Evolutionary conservation across 64 coral and sea anemone genomes (phyloP).

Genomic region (Stylophora pistillata): DNA sequence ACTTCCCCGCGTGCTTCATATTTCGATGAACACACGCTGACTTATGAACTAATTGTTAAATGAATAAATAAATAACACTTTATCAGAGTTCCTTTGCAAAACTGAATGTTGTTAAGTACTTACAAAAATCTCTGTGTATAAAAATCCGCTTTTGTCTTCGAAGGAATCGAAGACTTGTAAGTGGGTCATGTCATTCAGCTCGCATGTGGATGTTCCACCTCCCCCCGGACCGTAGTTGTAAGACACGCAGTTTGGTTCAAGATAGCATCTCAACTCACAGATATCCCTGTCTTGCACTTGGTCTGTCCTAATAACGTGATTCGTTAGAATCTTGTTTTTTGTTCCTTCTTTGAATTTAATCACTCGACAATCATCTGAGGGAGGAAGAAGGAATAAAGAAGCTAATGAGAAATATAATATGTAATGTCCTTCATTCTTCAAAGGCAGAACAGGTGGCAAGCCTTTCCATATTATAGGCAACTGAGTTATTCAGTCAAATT

Average conservation of each 20-base stretch:
- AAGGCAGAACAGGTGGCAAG: no score
- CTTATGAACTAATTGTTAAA: no score
- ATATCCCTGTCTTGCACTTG: not conserved
- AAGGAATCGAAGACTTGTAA: not conserved
- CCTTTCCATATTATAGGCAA: no score
- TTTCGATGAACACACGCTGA: no score
- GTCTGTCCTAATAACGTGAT: not conserved
- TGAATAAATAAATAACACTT: no score
- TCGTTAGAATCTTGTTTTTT: not conserved
- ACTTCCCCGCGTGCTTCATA: no score
- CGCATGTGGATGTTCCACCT: not conserved
- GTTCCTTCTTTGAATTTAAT: not conserved
- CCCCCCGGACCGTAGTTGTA: slow-evolving; percentile 22
- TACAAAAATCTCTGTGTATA: not conserved
- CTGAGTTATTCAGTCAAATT: no score
- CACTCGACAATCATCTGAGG: not conserved
- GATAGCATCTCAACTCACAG: slow-evolving; percentile 18
- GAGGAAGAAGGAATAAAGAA: no score
- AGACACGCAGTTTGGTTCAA: no score
- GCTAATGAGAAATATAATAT: no score
- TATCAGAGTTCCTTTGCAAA: not conserved
- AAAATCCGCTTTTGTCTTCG: not conserved
- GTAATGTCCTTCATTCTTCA: no score
- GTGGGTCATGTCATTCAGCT: slow-evolving; percentile 9
- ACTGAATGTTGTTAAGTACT: not conserved